These are phyloP conservation scores for Trichonephila clavata DNA, from an alignment of 1,140 invertebrate species.

Conservation along the genomic window DNA sequence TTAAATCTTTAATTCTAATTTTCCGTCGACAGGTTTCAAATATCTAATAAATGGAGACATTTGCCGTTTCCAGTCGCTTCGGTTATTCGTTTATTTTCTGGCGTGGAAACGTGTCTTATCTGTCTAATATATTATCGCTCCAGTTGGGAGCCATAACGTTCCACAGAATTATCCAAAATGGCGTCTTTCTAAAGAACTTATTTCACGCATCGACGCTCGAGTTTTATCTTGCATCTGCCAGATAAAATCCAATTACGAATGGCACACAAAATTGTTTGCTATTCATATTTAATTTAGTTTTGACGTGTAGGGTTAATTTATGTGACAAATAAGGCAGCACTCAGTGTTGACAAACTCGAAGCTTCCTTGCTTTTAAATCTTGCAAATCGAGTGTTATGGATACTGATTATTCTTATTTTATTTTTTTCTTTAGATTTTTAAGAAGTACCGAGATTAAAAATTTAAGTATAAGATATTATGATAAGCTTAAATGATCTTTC, in stretches of 20 bases:
- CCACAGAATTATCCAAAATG: not conserved
- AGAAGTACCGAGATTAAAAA: too few species aligned
- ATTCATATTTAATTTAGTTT: slow-evolving; percentile 8
- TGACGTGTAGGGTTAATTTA: not conserved
- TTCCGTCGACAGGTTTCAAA: not conserved
- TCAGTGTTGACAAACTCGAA: not conserved
- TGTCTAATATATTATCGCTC: not conserved
- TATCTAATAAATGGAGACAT: not conserved
- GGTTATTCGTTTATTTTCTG: not conserved
- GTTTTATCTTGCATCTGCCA: not conserved
- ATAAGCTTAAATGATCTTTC: too few species aligned
- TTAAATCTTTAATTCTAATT: slow-evolving; percentile 6
- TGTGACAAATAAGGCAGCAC: not conserved
- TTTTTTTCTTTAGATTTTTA: too few species aligned
- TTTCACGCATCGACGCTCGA: not conserved
- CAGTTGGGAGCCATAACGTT: not conserved
- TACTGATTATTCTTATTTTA: too few species aligned
- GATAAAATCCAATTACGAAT: not conserved
- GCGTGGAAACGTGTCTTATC: not conserved
- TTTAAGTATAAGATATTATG: too few species aligned
- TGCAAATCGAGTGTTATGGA: too few species aligned
- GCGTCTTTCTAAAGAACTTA: not conserved
- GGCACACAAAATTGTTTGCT: not conserved
- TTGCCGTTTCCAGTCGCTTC: not conserved
- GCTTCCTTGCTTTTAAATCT: too few species aligned